A percentile compares a stretch with the other conserved stretches of the same genome.
Evolutionary conservation across 2,888 invertebrate species (phyloP).

Genomic region (Stenurella melanura): DNA sequence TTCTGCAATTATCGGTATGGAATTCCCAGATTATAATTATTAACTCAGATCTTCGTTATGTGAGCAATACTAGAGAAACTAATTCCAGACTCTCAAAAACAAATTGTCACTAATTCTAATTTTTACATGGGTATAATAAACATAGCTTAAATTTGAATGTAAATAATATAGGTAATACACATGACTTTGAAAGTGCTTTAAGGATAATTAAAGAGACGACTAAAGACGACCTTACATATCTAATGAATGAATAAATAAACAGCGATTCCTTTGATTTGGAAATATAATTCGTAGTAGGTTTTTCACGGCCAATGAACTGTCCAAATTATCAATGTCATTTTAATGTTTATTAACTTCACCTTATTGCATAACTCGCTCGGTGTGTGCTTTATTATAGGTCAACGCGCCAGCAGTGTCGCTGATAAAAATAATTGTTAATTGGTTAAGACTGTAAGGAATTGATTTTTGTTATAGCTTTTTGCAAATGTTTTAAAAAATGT

Average conservation of each 20-base stretch:
- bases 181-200: not conserved
- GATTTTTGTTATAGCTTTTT: no score
- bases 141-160: not conserved
- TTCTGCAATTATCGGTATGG: not conserved
- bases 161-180: not conserved
- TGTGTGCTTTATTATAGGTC: no score
- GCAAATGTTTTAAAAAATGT: no score
- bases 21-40: not conserved
- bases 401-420: no score
- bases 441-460: no score
- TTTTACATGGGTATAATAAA: not conserved
- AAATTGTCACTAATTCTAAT: not conserved
- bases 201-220: not conserved
- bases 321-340: not conserved
- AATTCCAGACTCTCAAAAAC: no score
- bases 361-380: no score
- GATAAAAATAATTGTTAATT: no score
- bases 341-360: no score
- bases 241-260: not conserved
- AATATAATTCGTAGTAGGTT: not conserved
- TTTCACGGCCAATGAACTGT: not conserved
- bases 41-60: not conserved
- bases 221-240: not conserved
- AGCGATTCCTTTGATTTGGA: not conserved
- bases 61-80: not conserved